Percentiles rank a stretch among this genome's conserved stretches.
phyloP scores from a whole-genome alignment of 1,140 invertebrate genomes.

The Macrocentrus cingulum region DNA sequence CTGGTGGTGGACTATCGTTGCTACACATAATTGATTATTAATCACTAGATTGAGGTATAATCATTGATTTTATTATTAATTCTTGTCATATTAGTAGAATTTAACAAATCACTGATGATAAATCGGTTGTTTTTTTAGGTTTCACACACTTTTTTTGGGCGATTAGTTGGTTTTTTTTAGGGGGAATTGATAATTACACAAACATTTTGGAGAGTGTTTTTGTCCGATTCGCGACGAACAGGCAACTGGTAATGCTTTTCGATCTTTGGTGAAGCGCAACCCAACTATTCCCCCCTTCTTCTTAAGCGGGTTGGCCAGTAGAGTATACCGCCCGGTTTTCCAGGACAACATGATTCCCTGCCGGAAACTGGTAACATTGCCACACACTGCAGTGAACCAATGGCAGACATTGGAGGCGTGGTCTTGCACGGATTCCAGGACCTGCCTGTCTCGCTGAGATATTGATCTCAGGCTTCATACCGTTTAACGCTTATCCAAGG shows the following conservation, averaged over 20 bases:
- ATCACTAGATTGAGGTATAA: no score
- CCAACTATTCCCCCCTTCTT: constrained; percentile 19
- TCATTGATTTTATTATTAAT: no score
- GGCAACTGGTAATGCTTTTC: constrained; percentile 50
- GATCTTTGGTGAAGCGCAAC: constrained; percentile 34
- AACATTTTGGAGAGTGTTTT: constrained; percentile 29
- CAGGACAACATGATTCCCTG: constrained; percentile 29
- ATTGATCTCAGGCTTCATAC: constrained; percentile 44
- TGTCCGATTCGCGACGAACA: constrained; percentile 39
- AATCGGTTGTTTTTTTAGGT: constrained; percentile 1
- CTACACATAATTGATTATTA: constrained; percentile 50
- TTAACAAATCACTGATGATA: no score
- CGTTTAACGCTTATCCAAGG: constrained; percentile 15
- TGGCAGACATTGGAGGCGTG: constrained; percentile 24
- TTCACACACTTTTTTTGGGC: constrained; percentile 1
- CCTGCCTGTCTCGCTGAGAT: constrained; percentile 37
- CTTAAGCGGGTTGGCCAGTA: constrained; percentile 10
- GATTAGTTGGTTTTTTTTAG: no score
- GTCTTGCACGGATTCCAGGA: constrained; percentile 21
- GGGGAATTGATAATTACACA: no score
- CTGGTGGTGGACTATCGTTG: constrained; percentile 54
- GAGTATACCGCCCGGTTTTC: constrained; percentile 28
- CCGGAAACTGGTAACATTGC: constrained; percentile 6
- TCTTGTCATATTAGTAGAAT: no score
- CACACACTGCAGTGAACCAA: constrained; percentile 14